A percentile compares a stretch with the other conserved stretches of the same genome.
Conservation (phyloP, 2,888 invertebrate species). For the Reticulitermes lucifugus region DNA sequence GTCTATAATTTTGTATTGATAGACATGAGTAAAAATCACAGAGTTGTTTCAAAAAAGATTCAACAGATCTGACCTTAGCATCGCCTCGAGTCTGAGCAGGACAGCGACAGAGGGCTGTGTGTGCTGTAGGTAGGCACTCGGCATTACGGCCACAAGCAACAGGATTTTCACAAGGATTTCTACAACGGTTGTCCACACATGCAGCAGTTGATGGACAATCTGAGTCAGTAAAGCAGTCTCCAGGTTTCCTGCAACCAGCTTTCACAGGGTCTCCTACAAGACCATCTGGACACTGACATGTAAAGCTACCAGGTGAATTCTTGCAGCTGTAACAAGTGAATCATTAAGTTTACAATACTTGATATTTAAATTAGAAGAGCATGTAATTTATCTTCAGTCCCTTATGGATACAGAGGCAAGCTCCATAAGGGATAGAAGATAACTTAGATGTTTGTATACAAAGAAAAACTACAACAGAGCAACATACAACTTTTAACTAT, state of each 20-base stretch:
- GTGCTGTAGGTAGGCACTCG: slow-evolving; percentile 76
- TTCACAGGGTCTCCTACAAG: slow-evolving; percentile 81
- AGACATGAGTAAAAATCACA: too few relatives aligned
- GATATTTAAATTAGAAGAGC: too few relatives aligned
- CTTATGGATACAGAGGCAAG: too few relatives aligned
- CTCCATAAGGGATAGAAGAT: too few relatives aligned
- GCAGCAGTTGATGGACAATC: slow-evolving; percentile 84
- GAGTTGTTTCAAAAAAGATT: too few relatives aligned
- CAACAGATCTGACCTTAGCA: slow-evolving; percentile 65
- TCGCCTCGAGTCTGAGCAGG: slow-evolving; percentile 81
- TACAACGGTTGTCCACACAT: slow-evolving; percentile 80
- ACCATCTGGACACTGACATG: slow-evolving; percentile 82
- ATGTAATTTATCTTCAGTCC: too few relatives aligned
- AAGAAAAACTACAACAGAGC: too few relatives aligned
- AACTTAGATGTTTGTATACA: too few relatives aligned
- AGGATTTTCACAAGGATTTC: slow-evolving; percentile 78
- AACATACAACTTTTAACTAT: too few relatives aligned
- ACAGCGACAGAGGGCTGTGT: slow-evolving; percentile 80
- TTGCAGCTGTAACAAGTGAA: slow-evolving; percentile 68
- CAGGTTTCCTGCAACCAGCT: slow-evolving; percentile 83
- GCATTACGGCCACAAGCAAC: slow-evolving; percentile 81
- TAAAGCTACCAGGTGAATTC: slow-evolving; percentile 82
- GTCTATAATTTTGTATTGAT: too few relatives aligned
- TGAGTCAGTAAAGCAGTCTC: slow-evolving; percentile 81
- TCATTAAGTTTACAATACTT: too few relatives aligned